phyloP scores from a whole-genome alignment of 2,113 vertebrate species.

The Chrysemys picta region DNA sequence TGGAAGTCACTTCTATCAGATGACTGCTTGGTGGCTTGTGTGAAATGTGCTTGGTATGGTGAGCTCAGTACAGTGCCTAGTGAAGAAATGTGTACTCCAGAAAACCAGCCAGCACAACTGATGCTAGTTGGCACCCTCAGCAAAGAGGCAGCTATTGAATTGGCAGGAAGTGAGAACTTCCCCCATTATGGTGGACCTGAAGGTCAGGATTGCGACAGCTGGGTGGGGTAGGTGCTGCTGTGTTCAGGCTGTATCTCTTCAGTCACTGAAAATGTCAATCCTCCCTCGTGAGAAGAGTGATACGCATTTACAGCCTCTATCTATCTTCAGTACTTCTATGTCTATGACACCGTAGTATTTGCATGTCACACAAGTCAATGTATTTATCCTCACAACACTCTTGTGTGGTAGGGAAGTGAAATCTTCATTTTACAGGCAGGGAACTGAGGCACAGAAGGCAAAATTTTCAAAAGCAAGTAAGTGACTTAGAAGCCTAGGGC shows the following conservation, averaged over 20 bases:
- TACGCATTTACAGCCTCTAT: not conserved
- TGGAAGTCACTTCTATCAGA: slow-evolving; percentile 53
- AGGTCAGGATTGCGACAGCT: not conserved
- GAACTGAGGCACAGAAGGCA: not conserved
- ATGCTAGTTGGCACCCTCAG: not conserved
- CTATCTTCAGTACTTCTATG: not conserved
- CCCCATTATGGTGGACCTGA: not conserved
- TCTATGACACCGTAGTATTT: not conserved
- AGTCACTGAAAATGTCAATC: slow-evolving; percentile 5
- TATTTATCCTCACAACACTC: slow-evolving; percentile 18
- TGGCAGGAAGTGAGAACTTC: not conserved
- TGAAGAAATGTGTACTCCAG: slow-evolving; percentile 16
- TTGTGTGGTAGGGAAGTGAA: not conserved
- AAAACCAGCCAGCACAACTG: slow-evolving; percentile 20
- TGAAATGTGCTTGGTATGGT: slow-evolving; percentile 6
- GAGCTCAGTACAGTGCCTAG: slow-evolving; percentile 26
- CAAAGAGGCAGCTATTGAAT: slow-evolving; percentile 3
- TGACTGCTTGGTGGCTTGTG: slow-evolving; percentile 4
- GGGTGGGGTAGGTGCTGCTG: not conserved
- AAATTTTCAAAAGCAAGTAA: not conserved
- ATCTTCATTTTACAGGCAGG: slow-evolving; percentile 17
- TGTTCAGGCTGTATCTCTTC: slow-evolving; percentile 1
- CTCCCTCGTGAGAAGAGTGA: not conserved
- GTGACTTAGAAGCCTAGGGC: not conserved
- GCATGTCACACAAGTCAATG: not conserved